Evolutionary conservation across 2,113 vertebrate genomes (phyloP).

Genomic region (Dasyornis broadbenti): DNA sequence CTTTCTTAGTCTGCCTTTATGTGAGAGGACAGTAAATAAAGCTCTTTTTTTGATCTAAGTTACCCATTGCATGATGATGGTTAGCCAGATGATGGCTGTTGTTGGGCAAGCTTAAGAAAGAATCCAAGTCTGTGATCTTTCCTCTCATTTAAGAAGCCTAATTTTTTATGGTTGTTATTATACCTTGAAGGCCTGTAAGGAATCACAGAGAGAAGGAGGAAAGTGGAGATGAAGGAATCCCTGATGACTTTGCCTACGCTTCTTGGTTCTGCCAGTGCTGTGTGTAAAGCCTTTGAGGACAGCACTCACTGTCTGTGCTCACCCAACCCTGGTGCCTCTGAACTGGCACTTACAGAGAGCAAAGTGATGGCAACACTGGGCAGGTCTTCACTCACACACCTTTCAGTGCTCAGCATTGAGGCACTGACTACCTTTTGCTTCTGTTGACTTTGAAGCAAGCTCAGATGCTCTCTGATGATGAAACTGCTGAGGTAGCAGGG

Average conservation of each 20-base stretch:
- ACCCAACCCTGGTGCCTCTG: not conserved
- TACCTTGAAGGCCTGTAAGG: not conserved
- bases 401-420: not conserved
- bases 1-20: not conserved
- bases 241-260: not conserved
- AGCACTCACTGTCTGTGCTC: not conserved
- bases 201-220: not conserved
- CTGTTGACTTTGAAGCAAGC: not conserved
- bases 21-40: constrained; percentile 15
- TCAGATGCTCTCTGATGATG: not conserved
- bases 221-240: not conserved
- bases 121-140: constrained; percentile 44
- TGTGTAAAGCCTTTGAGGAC: not conserved
- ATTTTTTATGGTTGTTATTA: constrained; percentile 49
- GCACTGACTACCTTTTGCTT: not conserved
- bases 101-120: constrained; percentile 3
- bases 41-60: constrained; percentile 28
- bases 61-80: not conserved
- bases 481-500: not conserved
- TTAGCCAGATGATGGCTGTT: constrained; percentile 50
- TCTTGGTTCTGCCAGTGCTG: not conserved
- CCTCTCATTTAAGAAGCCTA: constrained; percentile 18
- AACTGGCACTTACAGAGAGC: not conserved
- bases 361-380: not conserved
- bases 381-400: not conserved